These are phyloP conservation scores for Drosophila sp. DNA, from an alignment of 1,140 invertebrate species.

Conservation along the genomic window DNA sequence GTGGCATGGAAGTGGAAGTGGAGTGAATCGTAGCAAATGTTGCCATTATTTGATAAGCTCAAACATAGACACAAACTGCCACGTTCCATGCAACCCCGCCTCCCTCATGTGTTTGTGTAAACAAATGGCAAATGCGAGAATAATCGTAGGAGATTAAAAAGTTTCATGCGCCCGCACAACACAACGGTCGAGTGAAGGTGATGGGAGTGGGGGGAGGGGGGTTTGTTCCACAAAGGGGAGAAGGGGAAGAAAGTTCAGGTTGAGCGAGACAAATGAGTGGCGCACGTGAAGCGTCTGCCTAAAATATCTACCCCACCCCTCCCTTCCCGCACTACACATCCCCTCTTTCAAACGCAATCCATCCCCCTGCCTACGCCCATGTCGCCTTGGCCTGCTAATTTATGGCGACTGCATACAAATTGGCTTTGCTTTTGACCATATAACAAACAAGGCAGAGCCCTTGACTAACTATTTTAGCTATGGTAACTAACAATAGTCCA, in stretches of 20 bases:
- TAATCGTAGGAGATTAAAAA: slow-evolving; percentile 84
- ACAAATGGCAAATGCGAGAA: slow-evolving; percentile 84
- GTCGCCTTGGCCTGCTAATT: slow-evolving; percentile 64
- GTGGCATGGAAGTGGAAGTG: neutral
- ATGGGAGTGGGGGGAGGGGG: neutral
- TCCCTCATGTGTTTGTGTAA: slow-evolving; percentile 71
- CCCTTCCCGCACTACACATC: neutral
- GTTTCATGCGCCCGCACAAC: slow-evolving; percentile 69
- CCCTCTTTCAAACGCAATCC: neutral
- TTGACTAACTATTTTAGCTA: slow-evolving; percentile 21
- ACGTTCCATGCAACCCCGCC: neutral
- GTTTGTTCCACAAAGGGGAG: too few relatives aligned
- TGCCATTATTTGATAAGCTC: slow-evolving; percentile 84
- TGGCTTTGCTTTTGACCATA: slow-evolving; percentile 20
- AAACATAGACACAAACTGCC: slow-evolving; percentile 69
- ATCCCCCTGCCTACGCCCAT: neutral
- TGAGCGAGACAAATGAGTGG: slow-evolving; percentile 76
- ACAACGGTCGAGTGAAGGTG: neutral
- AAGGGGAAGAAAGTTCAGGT: neutral
- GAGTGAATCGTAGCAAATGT: slow-evolving; percentile 78
- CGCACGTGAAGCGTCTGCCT: slow-evolving; percentile 69
- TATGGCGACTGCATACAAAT: slow-evolving; percentile 78
- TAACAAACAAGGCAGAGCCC: neutral
- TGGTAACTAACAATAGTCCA: slow-evolving; percentile 6
- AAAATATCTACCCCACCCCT: neutral